Percentiles rank a stretch among this genome's conserved stretches.
These are phyloP conservation scores for Amphiprion ocellaris DNA, from an alignment of 2,113 vertebrate species.

Conservation along the genomic window DNA sequence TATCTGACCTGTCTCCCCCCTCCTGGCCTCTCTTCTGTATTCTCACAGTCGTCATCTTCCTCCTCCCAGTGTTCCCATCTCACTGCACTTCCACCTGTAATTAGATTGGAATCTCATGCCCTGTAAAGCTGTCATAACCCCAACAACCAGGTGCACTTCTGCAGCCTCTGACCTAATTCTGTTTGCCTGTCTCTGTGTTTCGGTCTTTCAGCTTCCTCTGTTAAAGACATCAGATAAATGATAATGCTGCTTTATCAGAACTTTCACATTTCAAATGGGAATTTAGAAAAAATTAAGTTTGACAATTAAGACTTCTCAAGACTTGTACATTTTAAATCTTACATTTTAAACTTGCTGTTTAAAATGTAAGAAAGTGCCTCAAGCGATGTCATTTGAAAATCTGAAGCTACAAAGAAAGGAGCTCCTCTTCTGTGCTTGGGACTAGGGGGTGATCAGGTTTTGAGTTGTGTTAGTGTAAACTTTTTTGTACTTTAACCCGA, in stretches of 20 bases:
- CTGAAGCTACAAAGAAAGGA: not conserved
- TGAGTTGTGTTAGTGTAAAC: too few species aligned
- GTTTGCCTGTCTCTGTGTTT: slow-evolving; percentile 12
- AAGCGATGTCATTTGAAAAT: not conserved
- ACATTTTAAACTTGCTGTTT: not conserved
- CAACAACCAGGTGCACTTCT: slow-evolving; percentile 78
- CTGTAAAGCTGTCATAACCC: slow-evolving; percentile 78
- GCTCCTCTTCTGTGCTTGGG: not conserved
- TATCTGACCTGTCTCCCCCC: not conserved
- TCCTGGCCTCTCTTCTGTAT: slow-evolving; percentile 28
- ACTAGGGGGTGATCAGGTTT: too few species aligned
- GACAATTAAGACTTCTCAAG: too few species aligned
- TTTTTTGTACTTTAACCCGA: too few species aligned
- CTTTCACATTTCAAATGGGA: not conserved
- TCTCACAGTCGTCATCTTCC: slow-evolving; percentile 65
- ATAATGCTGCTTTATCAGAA: not conserved
- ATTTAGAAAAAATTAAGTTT: not conserved
- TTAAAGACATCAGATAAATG: not conserved
- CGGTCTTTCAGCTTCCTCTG: not conserved
- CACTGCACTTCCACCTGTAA: slow-evolving; percentile 76
- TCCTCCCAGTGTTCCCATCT: slow-evolving; percentile 58
- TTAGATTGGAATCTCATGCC: slow-evolving; percentile 80
- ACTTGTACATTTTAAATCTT: too few species aligned
- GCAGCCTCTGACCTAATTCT: slow-evolving; percentile 57
- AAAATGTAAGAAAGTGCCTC: not conserved